phyloP scores from a whole-genome alignment of 2,113 vertebrate species.

The Oryzias javanicus region DNA sequence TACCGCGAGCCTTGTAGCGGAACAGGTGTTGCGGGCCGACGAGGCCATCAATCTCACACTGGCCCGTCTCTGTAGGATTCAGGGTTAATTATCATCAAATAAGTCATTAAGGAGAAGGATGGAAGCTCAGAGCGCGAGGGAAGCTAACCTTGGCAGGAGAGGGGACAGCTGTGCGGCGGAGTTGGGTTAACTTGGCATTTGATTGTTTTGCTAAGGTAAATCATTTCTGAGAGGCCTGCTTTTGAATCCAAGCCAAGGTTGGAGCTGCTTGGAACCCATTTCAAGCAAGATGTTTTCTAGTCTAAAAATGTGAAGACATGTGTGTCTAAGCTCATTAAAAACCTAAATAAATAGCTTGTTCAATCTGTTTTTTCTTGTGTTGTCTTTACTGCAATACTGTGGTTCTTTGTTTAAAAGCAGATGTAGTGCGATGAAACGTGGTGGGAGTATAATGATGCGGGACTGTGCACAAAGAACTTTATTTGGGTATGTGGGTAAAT shows the following conservation, averaged over 20 bases:
- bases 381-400: background rate
- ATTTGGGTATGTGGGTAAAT: too few relatives aligned
- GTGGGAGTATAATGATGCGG: too few relatives aligned
- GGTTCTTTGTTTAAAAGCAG: too few relatives aligned
- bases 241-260: background rate
- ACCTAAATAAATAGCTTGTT: background rate
- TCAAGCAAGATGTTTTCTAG: background rate
- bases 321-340: background rate
- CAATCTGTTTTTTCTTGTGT: background rate
- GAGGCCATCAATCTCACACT: slow-evolving; percentile 76
- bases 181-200: slow-evolving; percentile 49
- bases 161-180: slow-evolving; percentile 42
- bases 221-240: background rate
- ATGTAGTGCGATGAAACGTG: too few relatives aligned
- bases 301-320: background rate
- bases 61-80: slow-evolving; percentile 75
- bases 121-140: slow-evolving; percentile 58
- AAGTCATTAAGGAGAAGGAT: slow-evolving; percentile 77
- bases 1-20: slow-evolving; percentile 62
- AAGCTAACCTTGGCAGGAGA: slow-evolving; percentile 68
- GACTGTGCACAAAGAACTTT: too few relatives aligned
- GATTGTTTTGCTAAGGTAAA: slow-evolving; percentile 49
- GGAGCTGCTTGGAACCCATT: background rate
- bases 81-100: slow-evolving; percentile 82
- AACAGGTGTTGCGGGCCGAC: slow-evolving; percentile 76